These are phyloP conservation scores for Chironomus striatipennis DNA, from an alignment of 1,140 invertebrate genomes.

Conservation along the genomic window DNA sequence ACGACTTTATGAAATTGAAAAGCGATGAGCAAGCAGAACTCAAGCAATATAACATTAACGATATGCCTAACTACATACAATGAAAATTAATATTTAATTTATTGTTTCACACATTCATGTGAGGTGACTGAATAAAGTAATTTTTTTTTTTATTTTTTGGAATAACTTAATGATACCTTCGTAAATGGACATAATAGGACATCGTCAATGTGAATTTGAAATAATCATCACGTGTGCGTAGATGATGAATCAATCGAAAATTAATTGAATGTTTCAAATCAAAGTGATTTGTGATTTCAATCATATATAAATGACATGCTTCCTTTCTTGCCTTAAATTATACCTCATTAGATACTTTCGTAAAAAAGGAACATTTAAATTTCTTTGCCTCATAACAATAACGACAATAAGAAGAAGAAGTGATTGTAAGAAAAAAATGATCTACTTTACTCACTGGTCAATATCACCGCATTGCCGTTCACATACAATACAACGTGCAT, in stretches of 20 bases:
- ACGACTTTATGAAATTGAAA: not conserved
- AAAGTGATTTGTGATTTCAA: too few relatives aligned
- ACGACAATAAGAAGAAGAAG: too few relatives aligned
- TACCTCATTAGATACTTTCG: too few relatives aligned
- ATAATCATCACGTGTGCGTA: conserved; percentile 16
- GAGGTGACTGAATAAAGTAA: not conserved
- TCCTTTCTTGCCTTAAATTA: too few relatives aligned
- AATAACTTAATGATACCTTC: conserved; percentile 24
- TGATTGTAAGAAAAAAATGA: not conserved
- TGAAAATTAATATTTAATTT: conserved; percentile 19
- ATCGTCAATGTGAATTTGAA: conserved; percentile 26
- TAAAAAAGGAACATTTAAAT: too few relatives aligned
- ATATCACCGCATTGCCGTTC: conserved; percentile 60
- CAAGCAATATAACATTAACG: not conserved
- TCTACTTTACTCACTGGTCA: conserved; percentile 53
- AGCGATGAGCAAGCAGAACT: conserved; percentile 16
- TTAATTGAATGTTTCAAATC: too few relatives aligned
- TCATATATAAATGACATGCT: too few relatives aligned
- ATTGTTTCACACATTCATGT: conserved; percentile 21
- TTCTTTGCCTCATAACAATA: too few relatives aligned
- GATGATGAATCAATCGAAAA: too few relatives aligned
- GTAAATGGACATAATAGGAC: conserved; percentile 24
- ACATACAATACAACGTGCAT: conserved; percentile 57
- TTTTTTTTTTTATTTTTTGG: too few relatives aligned
- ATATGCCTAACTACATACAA: not conserved